These are phyloP conservation scores for Helostoma temminkii DNA, from an alignment of 2,797 vertebrate genomes.

Conservation along the genomic window DNA sequence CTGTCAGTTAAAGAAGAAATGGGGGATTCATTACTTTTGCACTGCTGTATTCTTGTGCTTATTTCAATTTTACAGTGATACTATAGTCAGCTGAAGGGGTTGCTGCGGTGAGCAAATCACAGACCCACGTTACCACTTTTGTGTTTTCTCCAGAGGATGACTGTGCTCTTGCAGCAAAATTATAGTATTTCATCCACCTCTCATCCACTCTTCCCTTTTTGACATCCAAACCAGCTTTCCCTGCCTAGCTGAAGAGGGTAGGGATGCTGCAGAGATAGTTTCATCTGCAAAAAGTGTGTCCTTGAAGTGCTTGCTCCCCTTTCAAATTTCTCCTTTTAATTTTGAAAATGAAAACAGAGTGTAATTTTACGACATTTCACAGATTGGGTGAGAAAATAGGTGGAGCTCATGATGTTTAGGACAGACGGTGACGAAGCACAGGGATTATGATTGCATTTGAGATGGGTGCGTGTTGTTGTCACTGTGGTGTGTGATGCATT, in stretches of 20 bases:
- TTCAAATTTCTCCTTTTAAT: conserved; percentile 42
- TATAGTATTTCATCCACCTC: conserved; percentile 16
- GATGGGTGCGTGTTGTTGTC: conserved; percentile 5
- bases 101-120: conserved; percentile 6
- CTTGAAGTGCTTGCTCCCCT: background rate
- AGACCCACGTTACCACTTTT: background rate
- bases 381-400: conserved; percentile 21
- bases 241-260: conserved; percentile 5
- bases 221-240: conserved; percentile 11
- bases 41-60: background rate
- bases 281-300: background rate
- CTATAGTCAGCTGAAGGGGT: background rate
- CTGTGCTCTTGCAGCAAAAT: conserved; percentile 16
- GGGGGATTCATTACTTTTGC: background rate
- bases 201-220: conserved; percentile 23
- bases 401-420: background rate
- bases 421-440: conserved; percentile 11
- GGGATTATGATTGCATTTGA: background rate
- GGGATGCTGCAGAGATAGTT: conserved; percentile 8
- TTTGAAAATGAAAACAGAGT: conserved; percentile 31
- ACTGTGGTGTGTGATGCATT: conserved; percentile 4
- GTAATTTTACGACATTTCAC: conserved; percentile 6
- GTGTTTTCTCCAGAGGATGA: conserved; percentile 4
- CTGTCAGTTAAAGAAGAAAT: conserved; percentile 5
- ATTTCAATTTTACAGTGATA: conserved; percentile 19